Percentiles rank a stretch among this genome's conserved stretches.
phyloP scores from a whole-genome alignment of 2,113 vertebrate species.

The Spheniscus mendiculus region DNA sequence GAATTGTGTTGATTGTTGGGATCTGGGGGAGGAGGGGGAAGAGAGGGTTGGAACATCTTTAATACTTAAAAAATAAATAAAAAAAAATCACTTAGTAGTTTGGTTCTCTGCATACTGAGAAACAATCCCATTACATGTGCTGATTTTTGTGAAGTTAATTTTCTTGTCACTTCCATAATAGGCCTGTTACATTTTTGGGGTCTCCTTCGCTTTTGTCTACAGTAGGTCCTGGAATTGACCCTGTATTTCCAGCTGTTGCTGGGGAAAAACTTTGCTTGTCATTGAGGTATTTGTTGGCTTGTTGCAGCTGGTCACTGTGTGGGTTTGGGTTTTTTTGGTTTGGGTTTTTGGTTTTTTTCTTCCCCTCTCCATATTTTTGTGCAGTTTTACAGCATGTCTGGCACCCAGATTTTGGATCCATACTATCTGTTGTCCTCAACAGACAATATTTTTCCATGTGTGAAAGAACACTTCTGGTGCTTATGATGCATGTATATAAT shows the following conservation, averaged over 20 bases:
- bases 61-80: background rate
- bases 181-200: background rate
- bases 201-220: background rate
- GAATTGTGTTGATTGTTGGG: background rate
- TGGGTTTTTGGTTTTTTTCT: background rate
- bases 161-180: background rate
- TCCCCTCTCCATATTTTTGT: background rate
- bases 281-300: background rate
- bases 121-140: background rate
- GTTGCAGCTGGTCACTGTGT: constrained; percentile 2
- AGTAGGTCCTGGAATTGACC: background rate
- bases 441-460: constrained; percentile 38
- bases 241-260: background rate
- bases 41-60: background rate
- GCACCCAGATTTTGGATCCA: constrained; percentile 26
- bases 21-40: background rate
- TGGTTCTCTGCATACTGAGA: background rate
- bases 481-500: background rate
- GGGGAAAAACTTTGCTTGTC: background rate
- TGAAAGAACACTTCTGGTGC: constrained; percentile 21
- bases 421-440: constrained; percentile 45
- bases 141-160: background rate
- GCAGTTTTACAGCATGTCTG: constrained; percentile 21
- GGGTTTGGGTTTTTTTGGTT: no score
- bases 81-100: background rate